Conservation (phyloP, 2,888 invertebrate genomes). For the Drosophila dives region DNA sequence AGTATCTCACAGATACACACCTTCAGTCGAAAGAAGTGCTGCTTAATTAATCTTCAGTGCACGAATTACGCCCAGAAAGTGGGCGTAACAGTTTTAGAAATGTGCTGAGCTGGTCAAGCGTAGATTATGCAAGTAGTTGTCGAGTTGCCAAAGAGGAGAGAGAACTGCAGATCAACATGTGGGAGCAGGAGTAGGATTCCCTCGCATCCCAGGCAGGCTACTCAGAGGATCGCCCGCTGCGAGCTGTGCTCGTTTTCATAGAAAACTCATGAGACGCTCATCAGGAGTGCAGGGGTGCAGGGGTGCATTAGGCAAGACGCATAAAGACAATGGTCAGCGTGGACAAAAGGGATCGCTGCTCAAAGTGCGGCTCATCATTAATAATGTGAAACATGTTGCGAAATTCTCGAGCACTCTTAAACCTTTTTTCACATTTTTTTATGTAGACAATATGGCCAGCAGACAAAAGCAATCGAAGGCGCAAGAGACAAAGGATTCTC, state of each 20-base stretch:
- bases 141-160: background rate
- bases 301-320: slow-evolving; percentile 10
- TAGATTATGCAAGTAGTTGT: slow-evolving; percentile 56
- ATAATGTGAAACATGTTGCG: slow-evolving; percentile 80
- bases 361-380: slow-evolving; percentile 61
- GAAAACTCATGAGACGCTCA: slow-evolving; percentile 65
- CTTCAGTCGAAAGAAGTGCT: background rate
- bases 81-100: slow-evolving; percentile 26
- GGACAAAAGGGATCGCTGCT: slow-evolving; percentile 42
- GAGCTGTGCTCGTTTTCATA: slow-evolving; percentile 39
- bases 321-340: slow-evolving; percentile 47
- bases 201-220: slow-evolving; percentile 2
- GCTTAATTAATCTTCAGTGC: slow-evolving; percentile 52
- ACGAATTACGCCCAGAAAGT: slow-evolving; percentile 36
- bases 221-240: slow-evolving; percentile 47
- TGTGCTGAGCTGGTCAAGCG: slow-evolving; percentile 49
- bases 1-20: slow-evolving; percentile 15
- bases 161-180: slow-evolving; percentile 36
- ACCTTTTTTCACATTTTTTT: slow-evolving; percentile 49
- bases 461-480: slow-evolving; percentile 72
- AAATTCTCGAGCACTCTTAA: slow-evolving; percentile 73
- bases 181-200: slow-evolving; percentile 33
- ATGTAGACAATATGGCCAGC: slow-evolving; percentile 64
- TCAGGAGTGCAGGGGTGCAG: slow-evolving; percentile 35
- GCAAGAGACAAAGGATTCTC: slow-evolving; percentile 50